Conservation (phyloP, 2,113 vertebrate genomes). For the Argyrosomus japonicus region DNA sequence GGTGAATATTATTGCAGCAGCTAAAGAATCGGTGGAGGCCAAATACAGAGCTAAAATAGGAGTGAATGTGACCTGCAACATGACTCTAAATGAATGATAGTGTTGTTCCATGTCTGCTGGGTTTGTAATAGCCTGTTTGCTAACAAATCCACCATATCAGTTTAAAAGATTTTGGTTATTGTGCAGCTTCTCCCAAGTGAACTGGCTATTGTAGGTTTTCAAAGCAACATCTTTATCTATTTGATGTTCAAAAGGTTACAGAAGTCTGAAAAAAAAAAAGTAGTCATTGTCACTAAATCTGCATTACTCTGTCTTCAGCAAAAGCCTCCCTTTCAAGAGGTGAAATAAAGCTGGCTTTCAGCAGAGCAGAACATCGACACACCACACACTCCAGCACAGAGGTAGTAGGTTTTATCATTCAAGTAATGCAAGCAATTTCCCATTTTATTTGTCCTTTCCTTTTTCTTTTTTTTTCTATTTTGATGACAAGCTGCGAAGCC, state of each 20-base stretch:
- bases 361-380: conserved; percentile 47
- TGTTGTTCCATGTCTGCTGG: too few species aligned
- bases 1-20: neutral
- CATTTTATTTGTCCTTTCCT: conserved; percentile 56
- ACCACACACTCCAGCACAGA: conserved; percentile 40
- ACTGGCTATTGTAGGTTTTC: too few species aligned
- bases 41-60: too few species aligned
- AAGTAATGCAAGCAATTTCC: conserved; percentile 56
- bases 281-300: conserved; percentile 31
- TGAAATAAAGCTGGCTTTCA: conserved; percentile 53
- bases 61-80: too few species aligned
- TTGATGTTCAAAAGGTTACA: conserved; percentile 4
- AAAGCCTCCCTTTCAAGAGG: conserved; percentile 38
- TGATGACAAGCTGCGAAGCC: conserved; percentile 50
- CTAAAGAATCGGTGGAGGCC: too few species aligned
- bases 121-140: too few species aligned
- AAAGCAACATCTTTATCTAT: neutral
- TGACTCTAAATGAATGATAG: too few species aligned
- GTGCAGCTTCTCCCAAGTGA: too few species aligned
- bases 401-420: conserved; percentile 51
- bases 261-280: conserved; percentile 23
- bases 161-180: too few species aligned
- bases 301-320: conserved; percentile 38
- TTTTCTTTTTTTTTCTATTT: conserved; percentile 14
- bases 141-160: too few species aligned